Evolutionary conservation across 53 echinoderm and acorn worm species (phyloP).

Genomic region (Echinometra lucunter): DNA sequence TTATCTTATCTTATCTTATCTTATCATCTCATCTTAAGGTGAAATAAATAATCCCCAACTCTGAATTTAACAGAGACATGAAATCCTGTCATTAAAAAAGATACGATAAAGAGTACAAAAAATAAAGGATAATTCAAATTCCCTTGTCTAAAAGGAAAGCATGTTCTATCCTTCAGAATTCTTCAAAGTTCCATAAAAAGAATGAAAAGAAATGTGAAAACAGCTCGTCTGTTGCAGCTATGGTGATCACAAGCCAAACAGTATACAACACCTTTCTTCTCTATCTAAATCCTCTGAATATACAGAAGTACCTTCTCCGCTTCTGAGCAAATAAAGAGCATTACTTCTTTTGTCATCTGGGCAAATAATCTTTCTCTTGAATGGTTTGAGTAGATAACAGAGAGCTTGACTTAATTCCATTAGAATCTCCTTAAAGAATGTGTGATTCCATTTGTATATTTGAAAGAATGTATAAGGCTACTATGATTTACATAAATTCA

Average conservation of each 20-base stretch:
- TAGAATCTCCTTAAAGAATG: constrained; percentile 35
- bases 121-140: too few species aligned
- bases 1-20: too few species aligned
- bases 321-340: constrained; percentile 19
- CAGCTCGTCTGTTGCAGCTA: not conserved
- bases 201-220: too few species aligned
- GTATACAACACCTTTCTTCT: not conserved
- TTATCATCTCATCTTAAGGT: too few species aligned
- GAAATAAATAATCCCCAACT: too few species aligned
- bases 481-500: too few species aligned
- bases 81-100: too few species aligned
- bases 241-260: constrained; percentile 22
- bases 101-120: too few species aligned
- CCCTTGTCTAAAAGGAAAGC: too few species aligned
- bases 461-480: not conserved
- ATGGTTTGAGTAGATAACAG: not conserved
- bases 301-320: not conserved
- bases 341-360: not conserved
- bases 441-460: not conserved
- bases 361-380: constrained; percentile 10
- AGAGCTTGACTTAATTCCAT: constrained; percentile 36
- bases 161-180: not conserved
- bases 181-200: too few species aligned
- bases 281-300: constrained; percentile 25
- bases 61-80: too few species aligned